Base-by-base conservation (phyloP, 1,140 invertebrate species). In the Spodoptera frugiperda region DNA sequence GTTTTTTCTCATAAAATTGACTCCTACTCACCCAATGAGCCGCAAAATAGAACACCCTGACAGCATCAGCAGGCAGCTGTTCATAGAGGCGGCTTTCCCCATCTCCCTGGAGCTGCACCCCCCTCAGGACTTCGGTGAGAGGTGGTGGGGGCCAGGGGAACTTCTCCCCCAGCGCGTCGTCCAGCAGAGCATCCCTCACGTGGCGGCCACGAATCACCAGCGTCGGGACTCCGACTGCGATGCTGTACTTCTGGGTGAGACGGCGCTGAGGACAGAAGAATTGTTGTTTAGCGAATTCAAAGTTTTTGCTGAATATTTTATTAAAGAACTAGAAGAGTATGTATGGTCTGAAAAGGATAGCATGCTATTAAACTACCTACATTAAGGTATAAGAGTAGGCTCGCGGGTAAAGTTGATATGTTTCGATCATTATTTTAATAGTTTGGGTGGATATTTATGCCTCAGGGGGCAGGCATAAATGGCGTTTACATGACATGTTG, bases 1-100 rank as follows among this genome's bases (percentile, higher is more conserved):
- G 25, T 4, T 21, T 17, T 17, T 3, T 59, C 17, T 9, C 59
- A 30, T 39, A 39, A 39, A 39, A 30, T 30, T 30, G 2, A 9
- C 33, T 39, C 9, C 33, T 39, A 73, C 93, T 94, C 91, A 97
- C 97, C 97, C 97, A 98, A 88, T 97, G 96, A 33, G 97, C 97
- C 54, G 97, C 97, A 87, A 98, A 98, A 88, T 98, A 98, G 81
- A 98, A 95, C 12, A 96, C 97, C 84, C 96, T 96, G 67, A 97
- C 95, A 78, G 95, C 96, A 78, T 96, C 94, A 79, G 83, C 94
- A 14, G 94, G 92, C 10, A 96, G 86, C 74, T 95, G 94, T 54
- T 95, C 94, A 81, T 96, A 95, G 30, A 94, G 85, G 85, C 94
- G 89, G 51, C 44, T 83, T 8, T 83, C 80, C 9, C 63, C 94